These are phyloP conservation scores for Pantherophis guttatus DNA, from an alignment of 2,113 vertebrate genomes.

Conservation along the genomic window DNA sequence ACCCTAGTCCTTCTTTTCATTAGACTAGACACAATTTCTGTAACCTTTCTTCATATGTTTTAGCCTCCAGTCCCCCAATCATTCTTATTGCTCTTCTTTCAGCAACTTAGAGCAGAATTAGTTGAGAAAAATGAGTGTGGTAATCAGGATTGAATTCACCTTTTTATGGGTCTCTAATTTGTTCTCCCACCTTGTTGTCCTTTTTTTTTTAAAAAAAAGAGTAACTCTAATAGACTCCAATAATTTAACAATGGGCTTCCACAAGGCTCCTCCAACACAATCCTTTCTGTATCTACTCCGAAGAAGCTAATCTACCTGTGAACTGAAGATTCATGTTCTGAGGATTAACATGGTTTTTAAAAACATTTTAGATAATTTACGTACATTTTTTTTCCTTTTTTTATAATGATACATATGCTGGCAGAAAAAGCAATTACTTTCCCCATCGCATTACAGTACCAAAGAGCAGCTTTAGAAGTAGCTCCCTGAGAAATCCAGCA, in stretches of 20 bases:
- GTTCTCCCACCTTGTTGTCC: background rate
- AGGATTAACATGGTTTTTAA: background rate
- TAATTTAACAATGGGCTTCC: background rate
- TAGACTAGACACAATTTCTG: background rate
- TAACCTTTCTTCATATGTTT: background rate
- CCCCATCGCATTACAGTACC: background rate
- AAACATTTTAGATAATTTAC: constrained; percentile 6
- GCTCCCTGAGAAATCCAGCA: background rate
- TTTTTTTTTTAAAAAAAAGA: background rate
- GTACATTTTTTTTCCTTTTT: background rate
- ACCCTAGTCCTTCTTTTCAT: background rate
- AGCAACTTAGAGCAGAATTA: background rate
- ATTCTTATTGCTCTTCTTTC: background rate
- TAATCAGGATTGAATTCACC: background rate
- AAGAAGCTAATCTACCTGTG: background rate
- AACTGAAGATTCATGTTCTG: background rate
- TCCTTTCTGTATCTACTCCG: background rate
- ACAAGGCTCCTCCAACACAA: background rate
- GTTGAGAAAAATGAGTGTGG: background rate
- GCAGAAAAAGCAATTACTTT: constrained; percentile 15
- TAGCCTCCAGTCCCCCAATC: background rate
- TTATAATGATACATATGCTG: background rate
- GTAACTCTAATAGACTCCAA: background rate
- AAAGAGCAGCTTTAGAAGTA: constrained; percentile 1
- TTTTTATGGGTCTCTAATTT: background rate